phyloP scores from a whole-genome alignment of 1,140 invertebrate species.

The Leguminivora glycinivorella region DNA sequence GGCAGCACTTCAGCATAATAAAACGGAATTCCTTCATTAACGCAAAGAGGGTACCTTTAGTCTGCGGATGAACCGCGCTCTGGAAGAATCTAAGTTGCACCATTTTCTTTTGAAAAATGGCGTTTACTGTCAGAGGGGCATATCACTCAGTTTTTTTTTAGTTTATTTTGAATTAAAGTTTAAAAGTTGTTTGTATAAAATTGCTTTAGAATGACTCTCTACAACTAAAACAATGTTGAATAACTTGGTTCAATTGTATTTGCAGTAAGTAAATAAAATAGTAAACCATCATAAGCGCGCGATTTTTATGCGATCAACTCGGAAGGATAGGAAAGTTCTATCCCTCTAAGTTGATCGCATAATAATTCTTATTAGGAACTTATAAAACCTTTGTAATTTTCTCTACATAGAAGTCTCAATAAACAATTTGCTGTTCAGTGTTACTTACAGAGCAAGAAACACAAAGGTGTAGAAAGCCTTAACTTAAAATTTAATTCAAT shows the following conservation, averaged over 20 bases:
- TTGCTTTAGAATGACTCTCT: background rate
- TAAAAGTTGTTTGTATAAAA: background rate
- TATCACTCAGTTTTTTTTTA: slow-evolving; percentile 27
- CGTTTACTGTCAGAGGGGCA: slow-evolving; percentile 31
- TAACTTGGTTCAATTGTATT: background rate
- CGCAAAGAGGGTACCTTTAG: slow-evolving; percentile 40
- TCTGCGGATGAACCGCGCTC: slow-evolving; percentile 31
- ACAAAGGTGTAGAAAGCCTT: too few species aligned
- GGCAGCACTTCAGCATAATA: slow-evolving; percentile 46
- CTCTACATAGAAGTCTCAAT: too few species aligned
- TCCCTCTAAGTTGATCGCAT: too few species aligned
- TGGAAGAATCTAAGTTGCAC: slow-evolving; percentile 44
- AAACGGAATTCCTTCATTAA: slow-evolving; percentile 61
- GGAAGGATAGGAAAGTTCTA: too few species aligned
- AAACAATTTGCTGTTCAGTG: too few species aligned
- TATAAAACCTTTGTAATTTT: too few species aligned
- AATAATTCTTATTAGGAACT: too few species aligned
- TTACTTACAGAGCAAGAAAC: too few species aligned
- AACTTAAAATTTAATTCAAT: too few species aligned
- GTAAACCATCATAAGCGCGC: too few species aligned
- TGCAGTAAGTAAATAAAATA: too few species aligned
- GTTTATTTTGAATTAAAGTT: background rate
- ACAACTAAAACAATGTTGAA: background rate
- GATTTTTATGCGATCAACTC: too few species aligned
- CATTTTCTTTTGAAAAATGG: slow-evolving; percentile 41